Base-by-base conservation (phyloP, 2,888 invertebrate species). In the Teleiodes luculella region DNA sequence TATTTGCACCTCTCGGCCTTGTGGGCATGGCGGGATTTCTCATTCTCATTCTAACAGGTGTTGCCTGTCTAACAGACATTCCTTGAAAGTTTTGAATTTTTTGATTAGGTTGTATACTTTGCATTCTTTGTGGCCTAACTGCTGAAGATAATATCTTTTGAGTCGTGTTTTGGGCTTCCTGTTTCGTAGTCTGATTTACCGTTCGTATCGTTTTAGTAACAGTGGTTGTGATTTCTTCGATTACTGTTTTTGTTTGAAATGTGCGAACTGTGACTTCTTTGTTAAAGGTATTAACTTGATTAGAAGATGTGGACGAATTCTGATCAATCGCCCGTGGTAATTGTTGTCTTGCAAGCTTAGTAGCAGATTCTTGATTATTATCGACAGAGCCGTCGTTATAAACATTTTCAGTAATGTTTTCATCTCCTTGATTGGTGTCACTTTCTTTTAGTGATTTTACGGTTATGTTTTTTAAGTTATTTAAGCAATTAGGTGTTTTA, bases 151-250 rank as follows among this genome's bases (percentile, higher is more conserved):
- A n/a, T 55, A 53, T 64, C n/a, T 61, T 65, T 57, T 80, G 78
- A 49, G 57, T 69, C 41, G 66, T 61, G 60, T 72, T 80, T 59
- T 72, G 74, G 30, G 80, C 66, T 68, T 83, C 79, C 67, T 86
- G 82, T 57, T 86, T 83, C 18, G 76, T 68, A 28, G 78, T 79
- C 66, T 86, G 83, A 60, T 86, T 88, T 0, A 88, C 80, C 16
- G 86, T 87, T 65, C 86, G 79, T 59, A 89, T 82, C 7, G 88
- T 89, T 78, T 87, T 87, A 7, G 89, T 89, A 2, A 89, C 87
- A 30, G 89, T 89, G 48, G 88, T 88, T 5, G 88, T 89, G 33
- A 89, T 81, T 74, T 89, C 89, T 75, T 89, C 77, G 58, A 88
- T 83, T 13, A 88, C 76, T 31, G 88, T 89, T 64, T 88, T 72